Base-by-base conservation (phyloP, 2,888 invertebrate species). In the Agrotis segetum region DNA sequence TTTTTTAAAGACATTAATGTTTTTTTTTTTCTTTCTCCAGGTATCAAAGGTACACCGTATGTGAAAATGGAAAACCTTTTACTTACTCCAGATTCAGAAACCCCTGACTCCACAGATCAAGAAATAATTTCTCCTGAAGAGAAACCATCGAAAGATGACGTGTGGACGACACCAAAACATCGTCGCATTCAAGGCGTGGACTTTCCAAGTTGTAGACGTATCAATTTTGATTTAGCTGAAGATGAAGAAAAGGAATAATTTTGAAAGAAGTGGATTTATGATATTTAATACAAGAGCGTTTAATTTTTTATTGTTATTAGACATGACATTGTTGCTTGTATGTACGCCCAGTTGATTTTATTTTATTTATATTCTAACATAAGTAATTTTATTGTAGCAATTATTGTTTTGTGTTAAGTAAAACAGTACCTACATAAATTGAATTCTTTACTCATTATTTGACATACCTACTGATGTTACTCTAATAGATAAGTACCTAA, bases 151-250 rank as follows among this genome's bases (percentile, higher is more conserved):
- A 63, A 50, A 17, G 56, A 80, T 16, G n/a, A n/a, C n/a, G 73
- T 56, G 3, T 71, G 77, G 58, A 17, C 44, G 9, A 89, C 88
- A 1, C 89, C 89, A 6, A 85, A 58, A 65, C 63, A 65, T 16
- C 80, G 71, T 40, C 83, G 71, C 40, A 65, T 40, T 24, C 82
- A 64, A 70, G 86, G 84, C 2, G 67, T 75, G 1, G 71, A 84
- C 58, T 64, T 81, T 16, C 79, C 73, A 0, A 81, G 53, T 52
- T 70, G 64, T 13, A 82, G 79, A 65, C 79, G 79, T 49, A 73
- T 89, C 13, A 71, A 89, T 61, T 89, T 89, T 53, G 83, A 88
- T 73, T 64, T 86, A 47, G 61, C 78, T 13, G 88, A 89, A 79
- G 72, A 85, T 29, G 62, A 64, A 13, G 74, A 78, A 17, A 53